Conservation (phyloP, 2,888 invertebrate species). For the Caenorhabditis doughertyi region DNA sequence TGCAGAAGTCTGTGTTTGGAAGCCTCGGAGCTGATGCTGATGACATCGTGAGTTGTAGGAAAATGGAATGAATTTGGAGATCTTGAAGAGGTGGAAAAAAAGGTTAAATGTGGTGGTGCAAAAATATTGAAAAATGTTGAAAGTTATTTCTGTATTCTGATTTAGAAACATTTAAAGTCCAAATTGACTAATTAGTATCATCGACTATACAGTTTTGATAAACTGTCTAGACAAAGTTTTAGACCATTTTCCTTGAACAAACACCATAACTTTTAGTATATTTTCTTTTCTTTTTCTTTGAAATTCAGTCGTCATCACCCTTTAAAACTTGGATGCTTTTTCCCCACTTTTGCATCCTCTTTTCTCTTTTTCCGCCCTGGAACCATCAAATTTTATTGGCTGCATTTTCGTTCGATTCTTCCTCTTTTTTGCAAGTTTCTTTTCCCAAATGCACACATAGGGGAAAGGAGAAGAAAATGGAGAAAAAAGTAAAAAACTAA, state of each 20-base stretch:
- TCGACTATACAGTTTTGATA: neutral
- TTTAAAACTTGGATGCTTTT: neutral
- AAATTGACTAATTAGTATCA: too few species aligned
- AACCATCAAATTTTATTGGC: constrained; percentile 45
- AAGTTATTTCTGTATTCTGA: neutral
- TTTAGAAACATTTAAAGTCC: neutral
- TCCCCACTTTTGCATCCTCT: neutral
- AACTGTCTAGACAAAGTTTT: neutral
- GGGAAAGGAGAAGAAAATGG: constrained; percentile 1
- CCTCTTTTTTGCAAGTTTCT: constrained; percentile 18
- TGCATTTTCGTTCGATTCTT: constrained; percentile 19
- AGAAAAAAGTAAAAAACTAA: constrained; percentile 12
- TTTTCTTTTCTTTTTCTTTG: neutral
- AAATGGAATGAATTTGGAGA: neutral
- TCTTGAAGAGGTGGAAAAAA: too few species aligned
- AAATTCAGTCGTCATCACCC: neutral
- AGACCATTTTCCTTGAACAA: neutral
- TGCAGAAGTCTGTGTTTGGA: constrained; percentile 69
- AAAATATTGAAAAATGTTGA: neutral
- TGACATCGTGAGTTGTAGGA: constrained; percentile 53
- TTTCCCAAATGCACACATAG: constrained; percentile 28
- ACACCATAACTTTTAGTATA: neutral
- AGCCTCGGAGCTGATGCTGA: constrained; percentile 60
- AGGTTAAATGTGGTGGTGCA: neutral
- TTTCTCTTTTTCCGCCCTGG: neutral